Conservation (phyloP, 2,797 vertebrate genomes). For the Eulemur albifrons region DNA sequence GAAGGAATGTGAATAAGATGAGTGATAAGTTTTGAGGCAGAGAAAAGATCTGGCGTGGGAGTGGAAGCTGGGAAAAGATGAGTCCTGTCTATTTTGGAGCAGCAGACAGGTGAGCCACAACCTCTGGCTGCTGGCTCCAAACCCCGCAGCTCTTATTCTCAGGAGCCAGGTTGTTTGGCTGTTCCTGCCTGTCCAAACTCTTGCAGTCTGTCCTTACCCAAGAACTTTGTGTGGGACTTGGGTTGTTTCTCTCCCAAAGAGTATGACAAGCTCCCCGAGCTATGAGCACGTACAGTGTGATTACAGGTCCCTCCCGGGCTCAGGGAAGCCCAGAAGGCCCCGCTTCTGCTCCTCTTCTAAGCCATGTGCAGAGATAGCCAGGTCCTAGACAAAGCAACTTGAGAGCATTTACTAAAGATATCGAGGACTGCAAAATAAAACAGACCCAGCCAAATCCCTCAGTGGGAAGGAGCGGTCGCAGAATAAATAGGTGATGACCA, state of each 20-base stretch:
- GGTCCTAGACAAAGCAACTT: conserved; percentile 47
- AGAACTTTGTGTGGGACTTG: neutral
- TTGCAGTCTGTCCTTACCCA: neutral
- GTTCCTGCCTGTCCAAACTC: neutral
- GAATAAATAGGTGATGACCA: conserved; percentile 64
- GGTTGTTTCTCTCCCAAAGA: neutral
- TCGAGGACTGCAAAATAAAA: conserved; percentile 4
- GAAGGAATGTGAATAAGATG: neutral
- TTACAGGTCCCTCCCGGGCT: neutral
- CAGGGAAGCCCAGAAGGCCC: neutral
- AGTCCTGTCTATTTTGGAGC: neutral
- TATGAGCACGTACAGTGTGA: neutral
- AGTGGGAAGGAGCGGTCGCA: neutral
- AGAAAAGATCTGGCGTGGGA: neutral
- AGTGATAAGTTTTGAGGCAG: neutral
- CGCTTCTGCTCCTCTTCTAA: conserved; percentile 17
- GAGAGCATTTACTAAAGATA: conserved; percentile 66
- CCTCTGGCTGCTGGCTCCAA: neutral
- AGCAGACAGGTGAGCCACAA: neutral
- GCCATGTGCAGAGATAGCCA: conserved; percentile 52
- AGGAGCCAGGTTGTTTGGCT: neutral
- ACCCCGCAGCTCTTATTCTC: neutral
- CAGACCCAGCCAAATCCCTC: conserved; percentile 10
- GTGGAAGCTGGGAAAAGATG: neutral
- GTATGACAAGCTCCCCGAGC: neutral